Base-by-base conservation (phyloP, 1,140 invertebrate species). In the Eufriesea mexicana region DNA sequence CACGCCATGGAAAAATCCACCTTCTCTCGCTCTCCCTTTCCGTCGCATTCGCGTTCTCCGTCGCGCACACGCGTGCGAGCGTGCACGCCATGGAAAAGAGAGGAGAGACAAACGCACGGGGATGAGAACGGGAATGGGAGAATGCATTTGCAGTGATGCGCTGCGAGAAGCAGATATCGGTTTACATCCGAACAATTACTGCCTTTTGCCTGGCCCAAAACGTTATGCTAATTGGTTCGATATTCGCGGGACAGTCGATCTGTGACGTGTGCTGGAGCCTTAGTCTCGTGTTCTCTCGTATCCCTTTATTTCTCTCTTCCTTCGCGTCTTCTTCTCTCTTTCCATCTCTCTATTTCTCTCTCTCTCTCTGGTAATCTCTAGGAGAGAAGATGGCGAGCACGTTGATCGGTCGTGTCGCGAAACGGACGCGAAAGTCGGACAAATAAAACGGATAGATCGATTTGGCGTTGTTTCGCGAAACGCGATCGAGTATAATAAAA, bases 131-230 rank as follows among this genome's bases (percentile, higher is more conserved):
- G 49, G 28, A 74, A 74, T 74, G 78, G 78, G 79, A 64, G 79
- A 70, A 83, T 62, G 64, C 72, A 64, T 82, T 78, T 70, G 70
- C 66, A 49, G 79, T 70, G 77, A 57, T 76, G 80, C 79, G 86
- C 91, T 89, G 89, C 90, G 89, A 91, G 89, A 86, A 90, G 82
- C 88, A 91, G 91, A 92, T 93, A 93, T 91, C 91, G 89, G 87
- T 87, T 92, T 91, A 90, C 89, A 89, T 86, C 78, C 87, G 89
- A 88, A 88, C 92, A 91, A 93, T 93, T 92, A 92, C 91, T 90
- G 88, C 85, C 86, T 86, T 80, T 89, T 86, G 86, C 87, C 86
- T 57, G 84, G 55, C 84, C 86, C 88, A 85, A 89, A 88, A 90
- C 85, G 88, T 91, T 89, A 89, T 87, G 89, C 90, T 92, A 92